Evolutionary conservation across 2,113 vertebrate species (phyloP).

Genomic region (Ceratotherium simum): DNA sequence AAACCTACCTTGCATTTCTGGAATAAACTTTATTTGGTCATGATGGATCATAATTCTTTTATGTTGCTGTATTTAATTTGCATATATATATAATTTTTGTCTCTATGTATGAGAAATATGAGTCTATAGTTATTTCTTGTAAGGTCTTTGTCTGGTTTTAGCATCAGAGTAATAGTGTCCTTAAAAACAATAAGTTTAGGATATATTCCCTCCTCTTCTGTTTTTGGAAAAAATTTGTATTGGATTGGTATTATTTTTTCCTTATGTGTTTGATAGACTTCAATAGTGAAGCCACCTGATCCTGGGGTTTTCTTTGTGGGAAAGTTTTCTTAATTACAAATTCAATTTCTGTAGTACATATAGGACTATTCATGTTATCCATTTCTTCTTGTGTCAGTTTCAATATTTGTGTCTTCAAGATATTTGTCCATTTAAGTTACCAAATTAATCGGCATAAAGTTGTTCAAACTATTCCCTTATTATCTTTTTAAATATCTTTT

Average conservation of each 20-base stretch:
- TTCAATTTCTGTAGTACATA: not conserved
- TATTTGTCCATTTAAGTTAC: constrained; percentile 18
- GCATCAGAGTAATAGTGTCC: not conserved
- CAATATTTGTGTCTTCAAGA: constrained; percentile 30
- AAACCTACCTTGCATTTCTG: not conserved
- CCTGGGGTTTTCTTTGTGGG: not conserved
- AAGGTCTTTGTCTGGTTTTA: not conserved
- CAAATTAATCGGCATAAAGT: not conserved
- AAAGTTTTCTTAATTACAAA: not conserved
- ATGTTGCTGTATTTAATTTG: not conserved
- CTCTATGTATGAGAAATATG: not conserved
- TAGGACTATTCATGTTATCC: not conserved
- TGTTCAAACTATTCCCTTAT: not conserved
- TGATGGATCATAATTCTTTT: not conserved
- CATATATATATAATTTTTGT: not conserved
- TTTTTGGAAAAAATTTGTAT: not conserved
- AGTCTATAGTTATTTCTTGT: not conserved
- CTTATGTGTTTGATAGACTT: constrained; percentile 17
- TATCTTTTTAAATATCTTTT: not conserved
- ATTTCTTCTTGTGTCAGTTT: constrained; percentile 16
- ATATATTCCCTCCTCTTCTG: not conserved
- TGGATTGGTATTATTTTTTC: not conserved
- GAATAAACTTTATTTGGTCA: not conserved
- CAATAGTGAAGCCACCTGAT: not conserved
- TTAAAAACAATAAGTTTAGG: not conserved